Evolutionary conservation across 1,140 invertebrate genomes (phyloP).

Genomic region (Drosophila simulans): DNA sequence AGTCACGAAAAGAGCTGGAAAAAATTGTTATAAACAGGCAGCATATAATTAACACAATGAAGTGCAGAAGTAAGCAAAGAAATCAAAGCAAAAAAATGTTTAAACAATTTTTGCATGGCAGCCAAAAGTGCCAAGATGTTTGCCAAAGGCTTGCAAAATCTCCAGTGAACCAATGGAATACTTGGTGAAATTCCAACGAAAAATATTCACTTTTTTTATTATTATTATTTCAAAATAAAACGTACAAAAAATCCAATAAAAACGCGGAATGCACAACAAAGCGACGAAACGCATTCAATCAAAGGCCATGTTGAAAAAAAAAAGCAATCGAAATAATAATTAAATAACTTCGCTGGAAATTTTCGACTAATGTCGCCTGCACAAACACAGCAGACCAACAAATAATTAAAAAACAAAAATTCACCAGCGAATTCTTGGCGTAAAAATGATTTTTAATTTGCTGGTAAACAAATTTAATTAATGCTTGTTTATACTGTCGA

Average conservation of each 20-base stretch:
- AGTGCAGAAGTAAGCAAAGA: conserved; percentile 52
- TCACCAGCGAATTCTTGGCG: conserved; percentile 18
- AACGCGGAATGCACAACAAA: conserved; percentile 14
- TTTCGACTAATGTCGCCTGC: conserved; percentile 21
- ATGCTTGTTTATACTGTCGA: conserved; percentile 25
- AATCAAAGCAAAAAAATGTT: conserved; percentile 41
- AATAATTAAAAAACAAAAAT: conserved; percentile 42
- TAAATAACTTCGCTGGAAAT: conserved; percentile 32
- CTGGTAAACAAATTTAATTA: conserved; percentile 10
- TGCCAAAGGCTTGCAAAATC: conserved; percentile 47
- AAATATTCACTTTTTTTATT: conserved; percentile 18
- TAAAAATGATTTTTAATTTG: conserved; percentile 2
- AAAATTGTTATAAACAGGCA: conserved; percentile 39
- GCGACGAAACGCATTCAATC: conserved; percentile 31
- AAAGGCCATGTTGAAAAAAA: conserved; percentile 20
- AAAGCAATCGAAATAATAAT: conserved; percentile 24
- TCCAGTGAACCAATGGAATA: conserved; percentile 7
- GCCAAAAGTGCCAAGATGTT: conserved; percentile 44
- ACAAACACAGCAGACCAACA: not conserved
- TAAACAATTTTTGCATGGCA: conserved; percentile 47
- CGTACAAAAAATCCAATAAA: conserved; percentile 25
- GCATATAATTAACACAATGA: conserved; percentile 64
- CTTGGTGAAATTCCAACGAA: conserved; percentile 39
- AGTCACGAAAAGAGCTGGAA: conserved; percentile 33
- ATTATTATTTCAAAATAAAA: conserved; percentile 25